Conservation (phyloP, 2,113 vertebrate genomes). For the Collichthys lucidus region DNA sequence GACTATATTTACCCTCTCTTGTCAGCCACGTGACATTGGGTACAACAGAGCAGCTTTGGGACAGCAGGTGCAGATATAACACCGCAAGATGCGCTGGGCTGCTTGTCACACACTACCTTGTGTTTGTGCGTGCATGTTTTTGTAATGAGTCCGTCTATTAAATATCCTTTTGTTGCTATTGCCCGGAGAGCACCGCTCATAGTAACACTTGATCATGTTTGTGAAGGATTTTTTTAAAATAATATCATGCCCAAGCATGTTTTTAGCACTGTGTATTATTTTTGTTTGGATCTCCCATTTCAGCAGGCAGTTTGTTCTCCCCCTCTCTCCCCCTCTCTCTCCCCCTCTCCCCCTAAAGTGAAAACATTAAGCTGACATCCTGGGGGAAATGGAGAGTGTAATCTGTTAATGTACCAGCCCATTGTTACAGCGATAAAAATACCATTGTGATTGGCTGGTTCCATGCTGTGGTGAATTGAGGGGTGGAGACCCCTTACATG, state of each 20-base stretch:
- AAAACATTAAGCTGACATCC: constrained; percentile 64
- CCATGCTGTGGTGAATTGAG: constrained; percentile 45
- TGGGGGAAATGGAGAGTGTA: constrained; percentile 63
- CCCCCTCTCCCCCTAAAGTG: constrained; percentile 49
- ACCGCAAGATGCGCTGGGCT: constrained; percentile 27
- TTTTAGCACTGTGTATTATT: background rate
- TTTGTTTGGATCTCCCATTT: constrained; percentile 28
- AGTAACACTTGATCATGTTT: background rate
- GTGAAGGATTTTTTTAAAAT: background rate
- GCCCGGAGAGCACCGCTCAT: background rate
- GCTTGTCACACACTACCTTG: constrained; percentile 28
- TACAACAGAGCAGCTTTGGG: constrained; percentile 60
- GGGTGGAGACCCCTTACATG: constrained; percentile 26
- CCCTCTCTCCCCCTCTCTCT: background rate
- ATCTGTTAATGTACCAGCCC: constrained; percentile 74
- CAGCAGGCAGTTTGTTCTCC: constrained; percentile 6
- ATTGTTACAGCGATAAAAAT: constrained; percentile 68
- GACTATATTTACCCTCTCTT: constrained; percentile 51
- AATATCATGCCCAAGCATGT: constrained; percentile 16
- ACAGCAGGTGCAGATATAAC: constrained; percentile 65
- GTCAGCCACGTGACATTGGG: constrained; percentile 41
- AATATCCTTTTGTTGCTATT: background rate
- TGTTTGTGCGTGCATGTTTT: constrained; percentile 18
- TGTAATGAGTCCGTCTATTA: background rate
- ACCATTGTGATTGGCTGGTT: constrained; percentile 69